Evolutionary conservation across 2,113 vertebrate genomes (phyloP).

Genomic region (Xenus cinereus): DNA sequence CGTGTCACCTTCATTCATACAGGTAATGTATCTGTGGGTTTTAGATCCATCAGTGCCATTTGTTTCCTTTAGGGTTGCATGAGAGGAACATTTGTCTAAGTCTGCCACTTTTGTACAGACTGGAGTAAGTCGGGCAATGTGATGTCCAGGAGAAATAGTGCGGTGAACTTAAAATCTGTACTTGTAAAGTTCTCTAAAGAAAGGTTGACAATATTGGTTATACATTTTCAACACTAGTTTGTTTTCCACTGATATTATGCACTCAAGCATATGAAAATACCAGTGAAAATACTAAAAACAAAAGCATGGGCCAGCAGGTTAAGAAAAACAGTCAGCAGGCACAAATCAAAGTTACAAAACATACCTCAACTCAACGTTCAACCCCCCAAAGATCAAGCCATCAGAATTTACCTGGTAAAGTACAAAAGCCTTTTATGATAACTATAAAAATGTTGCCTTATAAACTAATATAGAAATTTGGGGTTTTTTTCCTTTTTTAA

Average conservation of each 20-base stretch:
- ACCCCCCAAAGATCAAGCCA: not conserved
- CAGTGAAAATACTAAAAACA: not conserved
- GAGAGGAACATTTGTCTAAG: not conserved
- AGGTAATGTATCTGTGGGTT: not conserved
- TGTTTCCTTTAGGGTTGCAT: not conserved
- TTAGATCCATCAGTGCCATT: not conserved
- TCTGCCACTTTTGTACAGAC: not conserved
- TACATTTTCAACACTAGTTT: not conserved
- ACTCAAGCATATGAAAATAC: not conserved
- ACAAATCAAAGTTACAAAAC: not conserved
- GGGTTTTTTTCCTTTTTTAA: rapidly evolving
- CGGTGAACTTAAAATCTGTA: not conserved
- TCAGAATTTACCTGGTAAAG: not conserved
- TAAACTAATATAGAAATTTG: not conserved
- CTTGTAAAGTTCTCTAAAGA: not conserved
- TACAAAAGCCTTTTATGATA: not conserved
- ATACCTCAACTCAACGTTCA: not conserved
- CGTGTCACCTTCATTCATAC: not conserved
- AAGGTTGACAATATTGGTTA: not conserved
- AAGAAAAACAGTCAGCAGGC: not conserved
- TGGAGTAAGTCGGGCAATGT: not conserved
- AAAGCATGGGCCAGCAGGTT: not conserved
- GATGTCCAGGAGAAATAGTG: not conserved
- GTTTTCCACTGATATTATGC: not conserved
- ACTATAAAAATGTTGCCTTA: not conserved